Percentiles rank a stretch among this genome's conserved stretches.
These are phyloP conservation scores for Limanda limanda DNA, from an alignment of 2,113 vertebrate genomes.

Conservation along the genomic window DNA sequence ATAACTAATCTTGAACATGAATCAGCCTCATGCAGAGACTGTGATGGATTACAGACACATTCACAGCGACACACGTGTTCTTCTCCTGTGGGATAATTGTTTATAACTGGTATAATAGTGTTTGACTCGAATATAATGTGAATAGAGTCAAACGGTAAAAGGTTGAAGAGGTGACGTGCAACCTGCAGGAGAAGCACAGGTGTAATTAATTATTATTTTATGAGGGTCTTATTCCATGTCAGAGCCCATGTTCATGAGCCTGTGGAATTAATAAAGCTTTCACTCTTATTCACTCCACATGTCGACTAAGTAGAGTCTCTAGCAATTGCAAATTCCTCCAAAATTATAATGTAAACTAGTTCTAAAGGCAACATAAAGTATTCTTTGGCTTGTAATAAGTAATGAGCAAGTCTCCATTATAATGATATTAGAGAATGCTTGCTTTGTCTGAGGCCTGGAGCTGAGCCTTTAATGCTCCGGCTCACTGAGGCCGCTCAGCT, in stretches of 20 bases:
- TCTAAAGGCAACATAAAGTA: neutral
- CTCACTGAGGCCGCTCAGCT: neutral
- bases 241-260: neutral
- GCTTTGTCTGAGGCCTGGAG: neutral
- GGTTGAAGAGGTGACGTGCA: neutral
- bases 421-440: neutral
- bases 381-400: neutral
- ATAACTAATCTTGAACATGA: neutral
- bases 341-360: too few species aligned
- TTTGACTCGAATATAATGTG: neutral
- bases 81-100: neutral
- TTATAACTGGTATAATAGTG: neutral
- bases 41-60: neutral
- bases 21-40: neutral
- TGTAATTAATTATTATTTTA: neutral
- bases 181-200: neutral
- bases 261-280: neutral
- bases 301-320: neutral
- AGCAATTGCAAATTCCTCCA: neutral
- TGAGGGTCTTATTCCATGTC: neutral
- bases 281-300: neutral
- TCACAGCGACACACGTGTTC: neutral
- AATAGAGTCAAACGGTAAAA: neutral
- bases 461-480: neutral
- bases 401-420: neutral